Conservation (phyloP, 2,113 vertebrate genomes). For the Odocoileus virginianus region DNA sequence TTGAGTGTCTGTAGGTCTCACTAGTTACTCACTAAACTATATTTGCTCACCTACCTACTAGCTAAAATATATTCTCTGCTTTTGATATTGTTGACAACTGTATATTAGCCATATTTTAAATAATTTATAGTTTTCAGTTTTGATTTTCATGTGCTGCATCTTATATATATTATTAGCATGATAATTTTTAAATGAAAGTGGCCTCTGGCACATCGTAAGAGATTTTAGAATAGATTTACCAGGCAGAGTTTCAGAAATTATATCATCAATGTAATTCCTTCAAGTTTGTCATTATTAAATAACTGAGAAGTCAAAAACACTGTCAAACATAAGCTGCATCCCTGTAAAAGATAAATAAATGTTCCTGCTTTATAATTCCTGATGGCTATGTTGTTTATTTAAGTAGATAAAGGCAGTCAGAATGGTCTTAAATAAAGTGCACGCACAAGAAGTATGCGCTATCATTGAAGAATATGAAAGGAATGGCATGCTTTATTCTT, state of each 20-base stretch:
- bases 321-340: not conserved
- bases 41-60: not conserved
- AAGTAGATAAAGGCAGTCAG: not conserved
- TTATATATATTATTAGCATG: not conserved
- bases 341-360: no score
- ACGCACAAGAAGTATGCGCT: not conserved
- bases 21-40: not conserved
- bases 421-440: not conserved
- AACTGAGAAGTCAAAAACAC: rapidly evolving
- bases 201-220: rapidly evolving
- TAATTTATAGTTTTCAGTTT: not conserved
- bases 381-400: not conserved
- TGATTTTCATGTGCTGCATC: not conserved
- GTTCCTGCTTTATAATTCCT: not conserved
- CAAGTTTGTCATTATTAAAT: not conserved
- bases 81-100: not conserved
- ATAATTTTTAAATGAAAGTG: not conserved
- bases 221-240: not conserved
- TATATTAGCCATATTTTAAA: not conserved
- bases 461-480: not conserved
- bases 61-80: not conserved
- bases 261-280: not conserved
- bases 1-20: not conserved
- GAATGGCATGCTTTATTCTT: not conserved
- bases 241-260: not conserved